A percentile compares a stretch with the other conserved stretches of the same genome.
phyloP scores from a whole-genome alignment of 2,797 vertebrate genomes.

The Halcyon chelicuti region DNA sequence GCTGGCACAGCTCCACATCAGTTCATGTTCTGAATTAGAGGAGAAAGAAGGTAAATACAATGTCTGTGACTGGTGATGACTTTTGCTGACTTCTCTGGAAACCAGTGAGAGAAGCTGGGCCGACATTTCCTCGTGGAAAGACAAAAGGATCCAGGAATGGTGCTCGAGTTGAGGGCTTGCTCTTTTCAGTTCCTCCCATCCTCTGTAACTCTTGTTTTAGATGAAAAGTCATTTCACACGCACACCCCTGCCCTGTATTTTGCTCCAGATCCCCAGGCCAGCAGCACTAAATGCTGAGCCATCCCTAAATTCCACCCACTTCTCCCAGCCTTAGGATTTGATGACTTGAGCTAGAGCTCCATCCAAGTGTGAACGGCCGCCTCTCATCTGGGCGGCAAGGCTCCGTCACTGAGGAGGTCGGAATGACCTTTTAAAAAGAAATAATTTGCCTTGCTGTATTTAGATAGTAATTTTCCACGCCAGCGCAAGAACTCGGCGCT shows the following conservation, averaged over 20 bases:
- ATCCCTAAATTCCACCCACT: neutral
- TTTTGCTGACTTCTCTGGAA: neutral
- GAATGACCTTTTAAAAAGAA: constrained; percentile 12
- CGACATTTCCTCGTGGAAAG: neutral
- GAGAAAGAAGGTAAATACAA: neutral
- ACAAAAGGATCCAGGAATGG: neutral
- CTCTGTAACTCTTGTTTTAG: neutral
- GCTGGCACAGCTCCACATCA: neutral
- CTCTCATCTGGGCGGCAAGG: neutral
- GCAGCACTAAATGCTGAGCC: neutral
- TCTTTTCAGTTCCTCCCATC: neutral
- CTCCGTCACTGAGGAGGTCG: neutral
- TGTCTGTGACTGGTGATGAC: neutral
- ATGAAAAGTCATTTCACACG: neutral
- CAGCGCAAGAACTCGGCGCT: neutral
- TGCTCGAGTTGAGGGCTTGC: accelerated
- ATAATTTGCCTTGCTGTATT: neutral
- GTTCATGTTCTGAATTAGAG: neutral
- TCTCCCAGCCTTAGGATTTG: neutral
- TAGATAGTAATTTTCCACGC: neutral
- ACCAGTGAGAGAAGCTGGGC: neutral
- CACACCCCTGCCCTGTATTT: neutral
- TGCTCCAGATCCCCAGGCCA: neutral
- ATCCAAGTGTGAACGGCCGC: neutral
- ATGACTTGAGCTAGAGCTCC: neutral